These are phyloP conservation scores for Simalia tracyae DNA, from an alignment of 2,797 vertebrate species.

Conservation along the genomic window DNA sequence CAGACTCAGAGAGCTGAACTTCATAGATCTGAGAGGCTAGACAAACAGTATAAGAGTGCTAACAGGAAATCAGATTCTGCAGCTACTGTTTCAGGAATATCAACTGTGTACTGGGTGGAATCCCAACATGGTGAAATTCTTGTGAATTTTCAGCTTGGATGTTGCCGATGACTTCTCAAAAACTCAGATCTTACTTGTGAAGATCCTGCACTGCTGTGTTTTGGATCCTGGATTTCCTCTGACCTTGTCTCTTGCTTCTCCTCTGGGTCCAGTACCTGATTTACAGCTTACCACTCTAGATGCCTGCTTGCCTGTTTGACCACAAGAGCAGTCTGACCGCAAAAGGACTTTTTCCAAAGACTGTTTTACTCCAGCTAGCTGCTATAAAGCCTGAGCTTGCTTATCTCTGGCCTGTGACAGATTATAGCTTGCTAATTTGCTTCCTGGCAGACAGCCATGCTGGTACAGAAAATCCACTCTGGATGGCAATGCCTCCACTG, in stretches of 20 bases:
- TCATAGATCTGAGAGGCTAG: neutral
- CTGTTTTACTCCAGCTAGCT: neutral
- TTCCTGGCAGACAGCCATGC: neutral
- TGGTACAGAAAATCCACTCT: neutral
- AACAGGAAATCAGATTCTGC: neutral
- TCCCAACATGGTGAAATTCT: neutral
- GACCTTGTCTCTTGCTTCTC: neutral
- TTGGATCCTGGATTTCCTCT: neutral
- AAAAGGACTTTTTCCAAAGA: neutral
- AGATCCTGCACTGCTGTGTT: neutral
- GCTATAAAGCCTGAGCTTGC: neutral
- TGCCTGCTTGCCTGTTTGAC: neutral
- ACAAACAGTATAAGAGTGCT: neutral
- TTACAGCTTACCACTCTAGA: neutral
- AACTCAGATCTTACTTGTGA: neutral
- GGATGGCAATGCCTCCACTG: neutral
- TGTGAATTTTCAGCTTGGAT: neutral
- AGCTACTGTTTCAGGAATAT: neutral
- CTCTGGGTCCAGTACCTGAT: neutral
- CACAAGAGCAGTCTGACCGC: neutral
- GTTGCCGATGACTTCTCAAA: neutral
- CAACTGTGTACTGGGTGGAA: neutral
- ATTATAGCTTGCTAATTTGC: neutral
- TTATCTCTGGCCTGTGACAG: neutral
- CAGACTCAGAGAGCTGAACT: neutral